Percentiles rank a stretch among this genome's conserved stretches.
Evolutionary conservation across 2,113 vertebrate species (phyloP).

Genomic region (Emberiza fucata): DNA sequence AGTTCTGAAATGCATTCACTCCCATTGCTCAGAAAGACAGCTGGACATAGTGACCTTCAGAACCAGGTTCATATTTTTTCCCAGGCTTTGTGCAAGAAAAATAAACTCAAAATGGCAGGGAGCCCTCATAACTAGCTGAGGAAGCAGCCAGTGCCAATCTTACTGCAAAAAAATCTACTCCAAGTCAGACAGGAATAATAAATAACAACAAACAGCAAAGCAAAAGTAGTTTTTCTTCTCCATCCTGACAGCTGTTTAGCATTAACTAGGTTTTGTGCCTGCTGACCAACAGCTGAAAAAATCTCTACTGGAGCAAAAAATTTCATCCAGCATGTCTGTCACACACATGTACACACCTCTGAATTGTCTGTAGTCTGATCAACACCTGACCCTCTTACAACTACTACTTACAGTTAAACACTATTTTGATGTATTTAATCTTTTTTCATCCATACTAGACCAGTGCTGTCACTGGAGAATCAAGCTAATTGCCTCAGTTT

Average conservation of each 20-base stretch:
- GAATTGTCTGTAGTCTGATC: not conserved
- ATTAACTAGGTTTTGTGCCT: not conserved
- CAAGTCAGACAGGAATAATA: not conserved
- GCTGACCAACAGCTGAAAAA: not conserved
- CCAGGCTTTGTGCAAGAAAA: constrained; percentile 41
- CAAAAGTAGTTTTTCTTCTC: not conserved
- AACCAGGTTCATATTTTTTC: constrained; percentile 11
- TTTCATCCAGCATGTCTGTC: not conserved
- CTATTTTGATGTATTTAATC: not conserved
- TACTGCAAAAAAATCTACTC: not conserved
- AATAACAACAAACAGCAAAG: not conserved
- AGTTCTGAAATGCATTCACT: not conserved
- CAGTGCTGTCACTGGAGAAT: not conserved
- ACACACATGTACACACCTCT: not conserved
- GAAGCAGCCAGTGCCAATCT: constrained; percentile 2
- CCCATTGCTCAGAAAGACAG: not conserved
- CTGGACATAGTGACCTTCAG: not conserved
- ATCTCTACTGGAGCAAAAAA: not conserved
- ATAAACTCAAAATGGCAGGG: constrained; percentile 3
- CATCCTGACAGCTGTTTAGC: not conserved
- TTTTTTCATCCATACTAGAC: not conserved
- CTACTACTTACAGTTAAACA: not conserved
- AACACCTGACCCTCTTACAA: not conserved
- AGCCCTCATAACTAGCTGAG: not conserved
- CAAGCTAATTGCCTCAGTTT: not conserved